Percentiles rank a stretch among this genome's conserved stretches.
phyloP scores from a whole-genome alignment of 1,140 invertebrate species.

The Cydia pomonella region DNA sequence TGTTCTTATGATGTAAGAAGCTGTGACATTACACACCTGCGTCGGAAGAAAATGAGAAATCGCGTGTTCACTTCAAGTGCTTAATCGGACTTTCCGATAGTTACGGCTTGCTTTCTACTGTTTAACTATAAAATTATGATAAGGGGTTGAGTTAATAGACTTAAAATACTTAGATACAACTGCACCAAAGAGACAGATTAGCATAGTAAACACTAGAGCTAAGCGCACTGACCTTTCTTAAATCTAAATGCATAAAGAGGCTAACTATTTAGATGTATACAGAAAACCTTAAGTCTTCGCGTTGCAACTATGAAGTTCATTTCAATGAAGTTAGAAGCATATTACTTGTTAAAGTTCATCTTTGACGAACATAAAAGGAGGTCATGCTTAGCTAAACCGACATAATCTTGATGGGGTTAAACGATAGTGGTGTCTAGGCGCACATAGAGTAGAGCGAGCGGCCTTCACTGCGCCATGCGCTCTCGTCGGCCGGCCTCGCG shows the following conservation, averaged over 20 bases:
- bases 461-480: slow-evolving; percentile 56
- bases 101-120: not conserved
- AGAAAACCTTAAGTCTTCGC: not conserved
- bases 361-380: slow-evolving; percentile 11
- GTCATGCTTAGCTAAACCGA: slow-evolving; percentile 29
- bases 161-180: no score
- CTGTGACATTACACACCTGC: slow-evolving; percentile 27
- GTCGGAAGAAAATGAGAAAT: slow-evolving; percentile 25
- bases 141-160: no score
- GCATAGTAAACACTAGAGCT: not conserved
- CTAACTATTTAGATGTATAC: not conserved
- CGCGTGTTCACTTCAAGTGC: not conserved
- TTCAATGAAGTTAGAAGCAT: not conserved
- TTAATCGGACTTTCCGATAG: not conserved
- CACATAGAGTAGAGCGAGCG: slow-evolving; percentile 52
- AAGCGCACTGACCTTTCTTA: not conserved
- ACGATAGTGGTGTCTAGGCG: slow-evolving; percentile 45
- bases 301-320: not conserved
- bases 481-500: slow-evolving; percentile 55
- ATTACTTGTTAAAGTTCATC: slow-evolving; percentile 1
- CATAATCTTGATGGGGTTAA: slow-evolving; percentile 39
- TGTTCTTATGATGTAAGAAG: slow-evolving; percentile 29
- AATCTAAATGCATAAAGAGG: not conserved
- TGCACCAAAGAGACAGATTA: not conserved
- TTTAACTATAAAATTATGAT: not conserved